A percentile compares a stretch with the other conserved stretches of the same genome.
Conservation (phyloP, 2,888 invertebrate species). For the Eurois occulta region DNA sequence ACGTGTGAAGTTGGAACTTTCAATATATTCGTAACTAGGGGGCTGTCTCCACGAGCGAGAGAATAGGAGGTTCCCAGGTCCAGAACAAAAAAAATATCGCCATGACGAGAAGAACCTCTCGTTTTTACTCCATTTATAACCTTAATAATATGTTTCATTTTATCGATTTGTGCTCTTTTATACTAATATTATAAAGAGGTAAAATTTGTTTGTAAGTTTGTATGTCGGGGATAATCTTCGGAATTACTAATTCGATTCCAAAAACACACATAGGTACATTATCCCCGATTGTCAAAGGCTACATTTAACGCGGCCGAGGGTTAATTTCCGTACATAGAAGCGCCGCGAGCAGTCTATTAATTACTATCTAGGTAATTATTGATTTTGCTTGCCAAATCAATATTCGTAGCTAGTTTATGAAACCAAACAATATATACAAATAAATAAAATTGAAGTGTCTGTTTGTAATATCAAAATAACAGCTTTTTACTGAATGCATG, state of each 20-base stretch:
- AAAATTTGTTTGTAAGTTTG: too few relatives aligned
- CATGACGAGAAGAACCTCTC: not conserved
- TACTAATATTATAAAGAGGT: too few relatives aligned
- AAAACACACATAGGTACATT: too few relatives aligned
- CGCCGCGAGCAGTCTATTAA: not conserved
- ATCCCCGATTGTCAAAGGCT: too few relatives aligned
- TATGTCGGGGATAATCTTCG: too few relatives aligned
- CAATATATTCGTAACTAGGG: not conserved
- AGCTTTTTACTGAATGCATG: too few relatives aligned
- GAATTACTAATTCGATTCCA: too few relatives aligned
- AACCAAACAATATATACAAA: not conserved
- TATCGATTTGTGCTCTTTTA: not conserved
- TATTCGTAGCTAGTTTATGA: not conserved
- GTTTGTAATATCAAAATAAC: too few relatives aligned
- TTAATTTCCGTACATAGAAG: too few relatives aligned
- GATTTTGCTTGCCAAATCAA: slow-evolving; percentile 1
- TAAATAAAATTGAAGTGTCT: too few relatives aligned
- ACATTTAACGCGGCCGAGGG: too few relatives aligned
- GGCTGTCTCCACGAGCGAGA: too few relatives aligned
- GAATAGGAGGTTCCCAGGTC: not conserved
- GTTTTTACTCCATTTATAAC: not conserved
- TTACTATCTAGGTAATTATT: not conserved
- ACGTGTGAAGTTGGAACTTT: not conserved
- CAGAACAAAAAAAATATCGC: not conserved
- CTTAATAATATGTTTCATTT: not conserved